Base-by-base conservation (phyloP, 2,797 vertebrate species). In the Tolypeutes matacus region DNA sequence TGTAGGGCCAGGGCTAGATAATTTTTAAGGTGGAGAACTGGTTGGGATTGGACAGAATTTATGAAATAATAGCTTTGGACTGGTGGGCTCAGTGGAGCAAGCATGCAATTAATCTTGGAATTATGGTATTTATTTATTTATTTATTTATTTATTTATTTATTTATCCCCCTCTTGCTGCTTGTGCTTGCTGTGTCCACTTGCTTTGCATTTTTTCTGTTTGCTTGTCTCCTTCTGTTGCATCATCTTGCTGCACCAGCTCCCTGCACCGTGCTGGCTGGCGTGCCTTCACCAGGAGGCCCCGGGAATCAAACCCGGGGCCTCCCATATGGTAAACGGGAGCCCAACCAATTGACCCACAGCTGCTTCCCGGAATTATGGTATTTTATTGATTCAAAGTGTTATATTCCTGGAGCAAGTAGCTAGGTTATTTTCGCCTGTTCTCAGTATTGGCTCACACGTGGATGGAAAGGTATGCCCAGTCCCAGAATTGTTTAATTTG, bases 361-460 rank as follows among this genome's bases (percentile, higher is more conserved):
- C n/a, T n/a, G n/a, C n/a, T n/a, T n/a, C n/a, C n/a, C n/a, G 21
- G 25, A 91, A 39, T 86, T 53, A 56, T 73, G 29, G 51, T 58
- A 34, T 64, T 78, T 89, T 58, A 65, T 85, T 86, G 42, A 31
- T 58, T 75, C 12, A 20, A 20, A 25, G 34, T 58, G 53, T 86
- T 69, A 65, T 76, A 46, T 94, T 78, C 51, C 11, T 49, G 27
- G 58, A 86, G 2, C 21, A 51, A 83, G 51, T n/a, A 51, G 58
- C 29, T 86, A 27, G 56, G 51, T 42, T 49, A 27, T 69, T 91
- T 93, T 95, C 51, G 25, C 56, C 80, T 62, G 18, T 89, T 92
- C 14, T 81, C 8, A 64, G 25, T 62, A 75, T 29, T 87, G 9
- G 64, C 39, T 85, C 62, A 60, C 72, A 39, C 23, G 29, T 31